Conservation (phyloP, 2,888 invertebrate species). For the Agrochola circellaris region DNA sequence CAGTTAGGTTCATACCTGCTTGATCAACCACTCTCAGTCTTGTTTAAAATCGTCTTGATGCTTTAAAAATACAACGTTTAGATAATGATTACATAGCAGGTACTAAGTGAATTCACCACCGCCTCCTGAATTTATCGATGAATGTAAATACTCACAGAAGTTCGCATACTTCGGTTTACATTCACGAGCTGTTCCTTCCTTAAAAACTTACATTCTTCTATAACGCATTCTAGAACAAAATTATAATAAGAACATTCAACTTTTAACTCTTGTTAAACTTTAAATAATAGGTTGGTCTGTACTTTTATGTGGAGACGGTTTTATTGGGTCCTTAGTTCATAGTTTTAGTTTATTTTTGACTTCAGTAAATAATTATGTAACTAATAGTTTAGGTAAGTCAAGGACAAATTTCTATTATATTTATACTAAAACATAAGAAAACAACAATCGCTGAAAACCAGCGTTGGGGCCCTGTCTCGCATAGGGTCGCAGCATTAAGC, state of each 20-base stretch:
- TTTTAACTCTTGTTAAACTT: background rate
- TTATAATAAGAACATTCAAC: background rate
- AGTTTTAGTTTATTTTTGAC: too few relatives aligned
- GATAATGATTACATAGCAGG: too few relatives aligned
- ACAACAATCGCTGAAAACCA: too few relatives aligned
- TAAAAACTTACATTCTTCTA: constrained; percentile 86
- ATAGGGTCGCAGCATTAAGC: too few relatives aligned
- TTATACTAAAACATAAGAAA: too few relatives aligned
- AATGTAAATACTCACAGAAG: constrained; percentile 74
- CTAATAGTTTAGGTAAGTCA: background rate
- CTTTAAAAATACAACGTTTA: constrained; percentile 76
- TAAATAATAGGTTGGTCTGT: background rate
- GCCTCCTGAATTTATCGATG: background rate
- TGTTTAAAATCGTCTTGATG: constrained; percentile 91
- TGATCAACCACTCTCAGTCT: constrained; percentile 77
- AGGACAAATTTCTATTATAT: background rate
- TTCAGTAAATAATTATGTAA: background rate
- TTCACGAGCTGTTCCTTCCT: constrained; percentile 77
- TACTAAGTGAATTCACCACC: background rate
- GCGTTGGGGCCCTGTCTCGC: too few relatives aligned
- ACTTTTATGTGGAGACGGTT: background rate
- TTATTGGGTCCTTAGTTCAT: background rate
- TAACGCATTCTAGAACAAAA: constrained; percentile 82
- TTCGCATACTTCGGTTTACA: constrained; percentile 85
- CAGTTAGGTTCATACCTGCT: constrained; percentile 81